Base-by-base conservation (phyloP, 2,113 vertebrate genomes). In the Chloroceryle aenea region DNA sequence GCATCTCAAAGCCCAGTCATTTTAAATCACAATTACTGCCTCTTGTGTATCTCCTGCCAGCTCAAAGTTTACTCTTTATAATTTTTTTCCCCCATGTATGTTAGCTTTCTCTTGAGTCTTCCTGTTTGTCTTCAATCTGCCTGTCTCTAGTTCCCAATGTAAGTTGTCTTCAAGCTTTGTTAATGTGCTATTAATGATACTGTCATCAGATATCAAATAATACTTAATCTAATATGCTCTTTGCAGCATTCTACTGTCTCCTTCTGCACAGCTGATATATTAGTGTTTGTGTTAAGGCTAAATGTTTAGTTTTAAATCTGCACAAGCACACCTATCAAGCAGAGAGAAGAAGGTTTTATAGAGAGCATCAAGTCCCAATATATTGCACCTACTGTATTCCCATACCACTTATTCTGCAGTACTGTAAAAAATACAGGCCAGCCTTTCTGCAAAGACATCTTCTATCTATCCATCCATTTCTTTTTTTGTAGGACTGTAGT, bases 191-290 rank as follows among this genome's bases (percentile, higher is more conserved):
- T 67, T 97, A 92, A 92, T 81, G 68, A 88, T 81, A 83, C 87
- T 96, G 79, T 87, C 68, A 77, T 93, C 63, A 86, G 79, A 74
- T 80, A 85, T 86, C 85, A 96, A 96, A 96, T 96, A 86, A 77
- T 88, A 77, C 50, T 94, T 91, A 74, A 86, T 96, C 75, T 92
- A 56, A 71, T 32, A 6, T 8, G 15, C 43, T 96, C 67, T 53
- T 86, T 93, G 43, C 56, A 93, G 64, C 72, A 71, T 86, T 91
- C 75, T 59, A 50, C 52, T 80, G 75, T 68, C 76, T 80, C 19
- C 61, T 94, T 75, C 79, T 80, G 75, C 47, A 36, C 20, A 68
- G 64, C 47, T 93, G 76, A 93, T 88, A 6, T 68, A 78, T 93
- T 93, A n/a, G 68, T 90, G 52, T 87, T 94, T 95, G 56, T 81